phyloP scores from a whole-genome alignment of 2,888 invertebrate species.

The Omphaloscelis lunosa region DNA sequence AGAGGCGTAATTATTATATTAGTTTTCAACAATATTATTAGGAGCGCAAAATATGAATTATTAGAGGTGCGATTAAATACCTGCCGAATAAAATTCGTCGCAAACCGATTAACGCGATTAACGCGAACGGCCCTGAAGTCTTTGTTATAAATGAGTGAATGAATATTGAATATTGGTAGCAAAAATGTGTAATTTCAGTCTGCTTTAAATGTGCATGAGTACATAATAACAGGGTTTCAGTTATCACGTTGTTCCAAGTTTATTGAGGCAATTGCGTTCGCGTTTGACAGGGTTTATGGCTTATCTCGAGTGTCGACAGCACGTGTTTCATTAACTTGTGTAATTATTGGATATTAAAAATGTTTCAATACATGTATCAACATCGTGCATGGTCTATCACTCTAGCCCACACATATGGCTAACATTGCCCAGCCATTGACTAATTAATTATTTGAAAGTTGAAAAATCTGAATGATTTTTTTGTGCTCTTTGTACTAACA shows the following conservation, averaged over 20 bases:
- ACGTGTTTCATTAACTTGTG: conserved; percentile 39
- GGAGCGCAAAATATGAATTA: too few species aligned
- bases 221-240: not conserved
- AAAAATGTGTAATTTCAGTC: not conserved
- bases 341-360: conserved; percentile 38
- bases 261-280: conserved; percentile 47
- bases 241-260: conserved; percentile 39
- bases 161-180: not conserved
- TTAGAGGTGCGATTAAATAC: too few species aligned
- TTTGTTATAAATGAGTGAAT: not conserved
- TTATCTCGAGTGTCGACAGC: conserved; percentile 48
- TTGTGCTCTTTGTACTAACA: too few species aligned
- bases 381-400: conserved; percentile 29
- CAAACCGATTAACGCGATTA: too few species aligned
- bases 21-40: too few species aligned
- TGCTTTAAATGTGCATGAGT: not conserved
- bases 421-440: not conserved
- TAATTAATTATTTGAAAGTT: not conserved
- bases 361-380: conserved; percentile 30
- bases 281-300: conserved; percentile 36
- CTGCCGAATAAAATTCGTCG: too few species aligned
- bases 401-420: not conserved
- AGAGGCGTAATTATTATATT: not conserved
- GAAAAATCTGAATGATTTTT: not conserved
- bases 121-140: not conserved